Evolutionary conservation across 2,888 invertebrate species (phyloP), one percentile per base, ranked within the genome.

Genomic region (Hyposoter didymator): DNA sequence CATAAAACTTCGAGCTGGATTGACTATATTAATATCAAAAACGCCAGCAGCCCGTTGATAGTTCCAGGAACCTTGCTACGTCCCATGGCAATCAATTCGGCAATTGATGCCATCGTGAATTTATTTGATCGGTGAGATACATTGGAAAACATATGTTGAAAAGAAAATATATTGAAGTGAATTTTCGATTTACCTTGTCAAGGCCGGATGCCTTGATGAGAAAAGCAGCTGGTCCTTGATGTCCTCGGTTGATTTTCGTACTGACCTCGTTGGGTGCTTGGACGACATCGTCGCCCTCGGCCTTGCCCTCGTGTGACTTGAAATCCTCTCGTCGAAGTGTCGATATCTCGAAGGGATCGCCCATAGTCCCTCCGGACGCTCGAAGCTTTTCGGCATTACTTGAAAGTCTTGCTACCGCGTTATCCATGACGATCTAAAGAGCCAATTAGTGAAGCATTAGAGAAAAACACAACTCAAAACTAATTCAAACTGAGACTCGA

Each of bases 221-320:
- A 94, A 99, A 99, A 32, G 97, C 99, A 45, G 97, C 97, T 0
- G 99, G 98, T 81, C 96, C 96, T 95, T 96, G 94, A 93, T 98
- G 98, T 17, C 99, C 99, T 88, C 99, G 95, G 17, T 96, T 95
- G 67, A 96, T 96, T 87, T 95, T 95, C 2, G 95, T 95, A 1
- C 97, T 97, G 0, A 97, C 95, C 64, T 94, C 92, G 90, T 96
- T 96, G 92, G 96, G 96, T 85, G 97, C 96, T 94, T 99, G 99
- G 73, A 97, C 94, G 39, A 99, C 93, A 93, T 98, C 98, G 92
- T 98, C 99, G 84, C 97, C 98, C 90, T 97, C 96, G n/a, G 95
- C 95, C 90, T 96, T 96, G 80, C 96, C 96, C 84, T 94, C 94
- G 93, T 97, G 96, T 89, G 95, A 95, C 7, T 94, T 94, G 89